A percentile compares a stretch with the other conserved stretches of the same genome.
Conservation (phyloP, 2,888 invertebrate species). For the Tetrapedia diversipes region DNA sequence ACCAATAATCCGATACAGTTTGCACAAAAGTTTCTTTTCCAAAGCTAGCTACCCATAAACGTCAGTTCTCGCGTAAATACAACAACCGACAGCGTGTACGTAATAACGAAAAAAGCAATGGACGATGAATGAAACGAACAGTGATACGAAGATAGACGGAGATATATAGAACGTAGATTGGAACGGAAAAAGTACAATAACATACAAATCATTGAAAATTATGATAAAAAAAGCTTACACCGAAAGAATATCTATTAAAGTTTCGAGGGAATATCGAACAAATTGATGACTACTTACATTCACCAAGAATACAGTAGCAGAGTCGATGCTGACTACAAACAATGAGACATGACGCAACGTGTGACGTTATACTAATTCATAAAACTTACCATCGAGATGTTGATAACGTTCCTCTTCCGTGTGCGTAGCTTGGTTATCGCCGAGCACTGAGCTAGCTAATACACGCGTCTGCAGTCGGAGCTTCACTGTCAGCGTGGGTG, state of each 20-base stretch:
- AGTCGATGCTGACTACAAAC: not conserved
- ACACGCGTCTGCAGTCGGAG: constrained; percentile 29
- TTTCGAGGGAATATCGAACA: not conserved
- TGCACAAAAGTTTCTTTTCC: too few relatives aligned
- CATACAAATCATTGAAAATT: not conserved
- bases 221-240: not conserved
- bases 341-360: constrained; percentile 15
- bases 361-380: constrained; percentile 41
- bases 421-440: constrained; percentile 35
- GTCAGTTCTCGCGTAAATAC: not conserved
- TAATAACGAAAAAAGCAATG: not conserved
- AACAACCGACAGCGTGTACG: not conserved
- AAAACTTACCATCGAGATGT: constrained; percentile 61
- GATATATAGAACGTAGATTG: not conserved
- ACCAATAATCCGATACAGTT: not conserved
- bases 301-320: not conserved
- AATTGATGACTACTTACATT: not conserved
- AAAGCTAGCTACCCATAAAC: not conserved
- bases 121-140: not conserved
- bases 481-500: constrained; percentile 35
- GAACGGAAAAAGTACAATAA: not conserved
- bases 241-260: not conserved
- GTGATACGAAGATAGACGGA: not conserved
- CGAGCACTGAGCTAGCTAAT: constrained; percentile 9
- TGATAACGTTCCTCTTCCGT: constrained; percentile 40